Conservation (phyloP, 2,113 vertebrate species). For the Numenius arquata region DNA sequence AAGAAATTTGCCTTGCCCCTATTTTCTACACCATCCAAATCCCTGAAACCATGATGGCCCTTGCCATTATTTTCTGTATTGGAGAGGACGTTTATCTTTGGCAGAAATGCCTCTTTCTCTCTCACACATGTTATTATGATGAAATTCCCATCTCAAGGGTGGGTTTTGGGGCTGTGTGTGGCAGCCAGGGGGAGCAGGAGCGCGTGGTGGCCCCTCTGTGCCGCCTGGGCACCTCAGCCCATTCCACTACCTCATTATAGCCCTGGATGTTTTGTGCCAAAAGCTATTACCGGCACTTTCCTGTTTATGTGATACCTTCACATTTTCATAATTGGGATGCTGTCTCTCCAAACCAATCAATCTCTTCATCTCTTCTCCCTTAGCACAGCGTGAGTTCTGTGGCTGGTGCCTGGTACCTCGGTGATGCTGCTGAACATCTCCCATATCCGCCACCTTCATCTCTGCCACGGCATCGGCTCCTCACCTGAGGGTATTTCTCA, state of each 20-base stretch:
- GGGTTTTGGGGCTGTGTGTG: background rate
- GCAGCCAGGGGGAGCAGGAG: background rate
- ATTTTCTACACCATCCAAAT: no score
- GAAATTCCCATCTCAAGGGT: background rate
- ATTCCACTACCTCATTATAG: background rate
- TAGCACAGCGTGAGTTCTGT: background rate
- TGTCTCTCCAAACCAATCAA: background rate
- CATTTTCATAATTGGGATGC: background rate
- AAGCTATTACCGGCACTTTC: background rate
- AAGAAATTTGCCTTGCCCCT: background rate
- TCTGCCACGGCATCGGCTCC: background rate
- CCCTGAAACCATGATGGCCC: background rate
- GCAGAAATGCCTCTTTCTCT: background rate
- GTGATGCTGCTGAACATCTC: background rate
- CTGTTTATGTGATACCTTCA: background rate
- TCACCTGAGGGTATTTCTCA: background rate
- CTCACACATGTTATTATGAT: no score
- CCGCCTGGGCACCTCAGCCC: background rate
- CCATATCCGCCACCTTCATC: background rate
- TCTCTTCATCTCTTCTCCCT: background rate
- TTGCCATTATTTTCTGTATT: background rate
- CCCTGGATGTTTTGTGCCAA: background rate
- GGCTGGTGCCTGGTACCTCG: background rate
- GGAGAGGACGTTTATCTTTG: background rate
- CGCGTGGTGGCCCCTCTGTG: no score